Evolutionary conservation across 2,797 vertebrate species (phyloP).

Genomic region (Amazonetta brasiliensis): DNA sequence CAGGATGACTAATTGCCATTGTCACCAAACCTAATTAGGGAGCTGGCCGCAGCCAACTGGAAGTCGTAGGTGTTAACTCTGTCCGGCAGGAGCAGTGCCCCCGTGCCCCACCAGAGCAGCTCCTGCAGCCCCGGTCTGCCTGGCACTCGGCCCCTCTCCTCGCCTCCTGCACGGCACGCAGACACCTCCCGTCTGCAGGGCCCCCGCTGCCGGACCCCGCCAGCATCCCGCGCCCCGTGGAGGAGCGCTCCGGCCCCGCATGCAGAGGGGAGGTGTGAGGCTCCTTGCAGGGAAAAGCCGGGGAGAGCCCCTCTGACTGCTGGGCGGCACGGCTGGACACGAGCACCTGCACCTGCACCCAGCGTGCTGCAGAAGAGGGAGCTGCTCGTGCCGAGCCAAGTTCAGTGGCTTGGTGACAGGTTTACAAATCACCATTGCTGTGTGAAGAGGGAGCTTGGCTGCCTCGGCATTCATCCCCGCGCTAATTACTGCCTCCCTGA

Average conservation of each 20-base stretch:
- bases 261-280: rapidly evolving
- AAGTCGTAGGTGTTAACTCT: constrained; percentile 22
- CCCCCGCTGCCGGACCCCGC: rapidly evolving
- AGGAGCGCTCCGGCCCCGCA: rapidly evolving
- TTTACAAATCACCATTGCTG: constrained; percentile 69
- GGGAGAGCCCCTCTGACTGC: rapidly evolving
- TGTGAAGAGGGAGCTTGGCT: constrained; percentile 37
- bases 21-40: constrained; percentile 44
- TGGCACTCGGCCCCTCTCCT: rapidly evolving
- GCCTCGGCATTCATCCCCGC: constrained; percentile 46
- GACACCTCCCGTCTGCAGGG: rapidly evolving
- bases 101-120: neutral
- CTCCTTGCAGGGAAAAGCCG: neutral
- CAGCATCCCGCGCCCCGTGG: rapidly evolving
- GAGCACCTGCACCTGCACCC: neutral
- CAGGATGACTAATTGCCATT: constrained; percentile 27
- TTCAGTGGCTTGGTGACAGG: constrained; percentile 36
- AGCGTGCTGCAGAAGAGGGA: neutral
- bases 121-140: neutral
- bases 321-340: rapidly evolving
- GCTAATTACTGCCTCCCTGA: constrained; percentile 62
- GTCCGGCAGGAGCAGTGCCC: neutral
- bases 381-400: neutral
- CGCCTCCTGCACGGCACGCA: rapidly evolving
- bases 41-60: constrained; percentile 19